Evolutionary conservation across 2,888 invertebrate species (phyloP).

Genomic region (Aricia artaxerxes): DNA sequence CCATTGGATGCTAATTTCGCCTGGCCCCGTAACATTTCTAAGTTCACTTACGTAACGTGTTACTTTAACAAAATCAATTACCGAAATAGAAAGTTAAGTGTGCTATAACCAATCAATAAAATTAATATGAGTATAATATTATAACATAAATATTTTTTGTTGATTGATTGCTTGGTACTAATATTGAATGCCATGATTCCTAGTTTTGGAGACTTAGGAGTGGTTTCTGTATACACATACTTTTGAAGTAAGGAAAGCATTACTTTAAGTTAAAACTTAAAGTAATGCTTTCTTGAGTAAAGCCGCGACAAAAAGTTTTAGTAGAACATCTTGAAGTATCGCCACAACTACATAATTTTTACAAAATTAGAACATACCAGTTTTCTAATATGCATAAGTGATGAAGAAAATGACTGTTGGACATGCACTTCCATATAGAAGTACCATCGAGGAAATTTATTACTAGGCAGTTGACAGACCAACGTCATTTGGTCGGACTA

Average conservation of each 20-base stretch:
- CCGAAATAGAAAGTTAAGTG: constrained; percentile 7
- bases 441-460: neutral
- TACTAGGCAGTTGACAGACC: too few species aligned
- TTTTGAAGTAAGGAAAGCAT: too few species aligned
- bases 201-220: too few species aligned
- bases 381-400: neutral
- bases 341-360: too few species aligned
- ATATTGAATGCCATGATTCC: neutral
- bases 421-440: too few species aligned
- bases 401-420: neutral
- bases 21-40: constrained; percentile 38
- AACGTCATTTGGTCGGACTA: too few species aligned
- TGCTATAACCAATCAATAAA: neutral
- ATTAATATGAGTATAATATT: neutral
- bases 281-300: too few species aligned
- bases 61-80: constrained; percentile 21
- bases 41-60: constrained; percentile 30
- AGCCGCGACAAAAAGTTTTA: too few species aligned
- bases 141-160: neutral
- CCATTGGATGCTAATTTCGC: constrained; percentile 37
- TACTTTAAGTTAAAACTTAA: too few species aligned
- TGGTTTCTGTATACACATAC: too few species aligned
- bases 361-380: neutral
- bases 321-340: too few species aligned
- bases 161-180: neutral